phyloP scores from a whole-genome alignment of 2,113 vertebrate species.

The Ceyx cyanopectus region DNA sequence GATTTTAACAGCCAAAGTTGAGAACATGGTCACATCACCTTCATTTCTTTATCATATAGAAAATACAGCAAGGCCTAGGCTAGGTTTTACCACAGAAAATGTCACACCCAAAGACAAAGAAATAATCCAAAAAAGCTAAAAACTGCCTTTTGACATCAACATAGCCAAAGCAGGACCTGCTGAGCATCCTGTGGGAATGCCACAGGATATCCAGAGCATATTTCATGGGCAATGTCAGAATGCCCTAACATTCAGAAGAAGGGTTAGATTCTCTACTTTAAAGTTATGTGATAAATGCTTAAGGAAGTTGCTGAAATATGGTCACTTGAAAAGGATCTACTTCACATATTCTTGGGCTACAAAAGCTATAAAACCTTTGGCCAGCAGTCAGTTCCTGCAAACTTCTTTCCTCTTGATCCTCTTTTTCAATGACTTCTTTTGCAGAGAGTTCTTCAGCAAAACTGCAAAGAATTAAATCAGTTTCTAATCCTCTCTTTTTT shows the following conservation, averaged over 20 bases:
- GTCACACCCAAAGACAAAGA: not conserved
- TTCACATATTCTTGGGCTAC: conserved; percentile 62
- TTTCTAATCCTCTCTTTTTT: conserved; percentile 63
- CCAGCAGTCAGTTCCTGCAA: conserved; percentile 71
- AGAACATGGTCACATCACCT: not conserved
- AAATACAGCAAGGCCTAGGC: not conserved
- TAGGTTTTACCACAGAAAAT: not conserved
- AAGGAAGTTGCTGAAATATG: conserved; percentile 40
- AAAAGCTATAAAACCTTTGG: conserved; percentile 66
- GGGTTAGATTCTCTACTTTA: not conserved
- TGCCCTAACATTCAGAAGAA: not conserved
- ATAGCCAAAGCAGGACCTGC: not conserved
- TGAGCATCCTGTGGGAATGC: not conserved
- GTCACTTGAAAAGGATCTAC: conserved; percentile 50
- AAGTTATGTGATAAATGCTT: conserved; percentile 31
- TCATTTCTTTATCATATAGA: not conserved
- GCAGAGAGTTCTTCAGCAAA: conserved; percentile 71
- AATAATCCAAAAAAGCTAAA: not conserved
- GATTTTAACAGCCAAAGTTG: not conserved
- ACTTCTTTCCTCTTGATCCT: conserved; percentile 72
- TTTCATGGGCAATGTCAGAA: not conserved
- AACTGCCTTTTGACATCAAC: not conserved
- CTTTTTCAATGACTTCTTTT: conserved; percentile 72
- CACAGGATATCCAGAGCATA: not conserved
- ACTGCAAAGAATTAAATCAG: conserved; percentile 74